A percentile compares a stretch with the other conserved stretches of the same genome.
phyloP scores from a whole-genome alignment of 2,888 invertebrate genomes.

The Microplitis deprimator region DNA sequence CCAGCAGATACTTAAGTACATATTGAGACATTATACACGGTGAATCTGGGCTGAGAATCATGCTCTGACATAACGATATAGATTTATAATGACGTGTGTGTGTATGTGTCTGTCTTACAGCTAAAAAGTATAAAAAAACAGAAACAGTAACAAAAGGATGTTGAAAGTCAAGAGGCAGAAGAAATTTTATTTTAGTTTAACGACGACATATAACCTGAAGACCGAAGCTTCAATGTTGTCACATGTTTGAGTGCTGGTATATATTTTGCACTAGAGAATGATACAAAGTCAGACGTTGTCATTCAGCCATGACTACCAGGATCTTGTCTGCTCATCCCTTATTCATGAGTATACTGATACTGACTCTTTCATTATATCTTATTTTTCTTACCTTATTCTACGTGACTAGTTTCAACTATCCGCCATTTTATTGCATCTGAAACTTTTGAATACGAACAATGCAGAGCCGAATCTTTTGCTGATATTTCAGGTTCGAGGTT shows the following conservation, averaged over 20 bases:
- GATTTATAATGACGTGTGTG: neutral
- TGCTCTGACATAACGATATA: slow-evolving; percentile 29
- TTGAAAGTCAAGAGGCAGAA: slow-evolving; percentile 1
- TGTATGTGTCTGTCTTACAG: slow-evolving; percentile 10
- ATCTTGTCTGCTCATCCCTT: slow-evolving; percentile 62
- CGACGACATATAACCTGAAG: slow-evolving; percentile 60
- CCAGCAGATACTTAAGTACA: slow-evolving; percentile 19
- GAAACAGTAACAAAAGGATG: slow-evolving; percentile 38
- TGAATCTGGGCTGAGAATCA: slow-evolving; percentile 16
- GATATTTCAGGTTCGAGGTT: slow-evolving; percentile 5
- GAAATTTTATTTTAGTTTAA: slow-evolving; percentile 65
- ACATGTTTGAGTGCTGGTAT: slow-evolving; percentile 36
- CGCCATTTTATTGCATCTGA: slow-evolving; percentile 33
- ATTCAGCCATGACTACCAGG: slow-evolving; percentile 54
- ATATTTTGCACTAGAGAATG: slow-evolving; percentile 40
- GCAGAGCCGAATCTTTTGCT: neutral
- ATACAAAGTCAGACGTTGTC: slow-evolving; percentile 56
- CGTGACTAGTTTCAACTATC: slow-evolving; percentile 10
- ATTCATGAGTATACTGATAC: slow-evolving; percentile 56
- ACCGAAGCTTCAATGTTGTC: slow-evolving; percentile 45
- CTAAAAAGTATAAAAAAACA: slow-evolving; percentile 38
- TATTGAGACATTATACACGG: slow-evolving; percentile 25
- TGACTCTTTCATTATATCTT: slow-evolving; percentile 17
- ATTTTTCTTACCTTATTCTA: slow-evolving; percentile 32
- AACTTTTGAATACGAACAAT: slow-evolving; percentile 22